phyloP scores from a whole-genome alignment of 2,888 invertebrate species.

The Volucella inanis region DNA sequence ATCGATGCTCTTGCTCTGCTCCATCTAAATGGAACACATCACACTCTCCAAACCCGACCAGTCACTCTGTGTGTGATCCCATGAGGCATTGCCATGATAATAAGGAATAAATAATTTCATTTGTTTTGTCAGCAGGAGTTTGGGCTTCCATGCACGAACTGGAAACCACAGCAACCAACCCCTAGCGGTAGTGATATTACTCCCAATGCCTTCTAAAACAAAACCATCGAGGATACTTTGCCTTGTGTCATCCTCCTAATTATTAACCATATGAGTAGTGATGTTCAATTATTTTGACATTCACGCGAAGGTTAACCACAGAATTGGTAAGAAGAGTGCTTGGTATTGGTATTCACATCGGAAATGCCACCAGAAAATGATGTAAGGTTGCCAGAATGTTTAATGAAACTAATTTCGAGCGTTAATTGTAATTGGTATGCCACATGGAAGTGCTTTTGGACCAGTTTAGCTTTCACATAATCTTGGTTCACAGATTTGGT shows the following conservation, averaged over 20 bases:
- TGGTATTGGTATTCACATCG: not conserved
- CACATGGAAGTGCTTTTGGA: too few species aligned
- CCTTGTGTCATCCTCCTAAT: slow-evolving; percentile 41
- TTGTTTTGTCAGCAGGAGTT: slow-evolving; percentile 33
- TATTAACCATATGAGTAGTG: slow-evolving; percentile 57
- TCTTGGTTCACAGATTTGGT: too few species aligned
- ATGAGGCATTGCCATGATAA: slow-evolving; percentile 21
- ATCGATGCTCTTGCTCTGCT: not conserved
- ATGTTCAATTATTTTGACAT: slow-evolving; percentile 66
- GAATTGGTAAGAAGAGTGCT: not conserved
- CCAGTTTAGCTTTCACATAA: too few species aligned
- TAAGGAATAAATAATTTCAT: slow-evolving; percentile 61
- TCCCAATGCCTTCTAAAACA: not conserved
- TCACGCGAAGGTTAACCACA: slow-evolving; percentile 47
- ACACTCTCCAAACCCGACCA: not conserved
- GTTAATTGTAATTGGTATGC: slow-evolving; percentile 41
- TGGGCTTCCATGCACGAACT: not conserved
- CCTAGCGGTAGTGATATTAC: slow-evolving; percentile 35
- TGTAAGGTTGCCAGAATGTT: not conserved
- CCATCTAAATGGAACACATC: slow-evolving; percentile 2
- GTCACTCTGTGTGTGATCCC: not conserved
- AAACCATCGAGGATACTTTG: slow-evolving; percentile 42
- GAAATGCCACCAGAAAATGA: not conserved
- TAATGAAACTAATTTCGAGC: slow-evolving; percentile 21
- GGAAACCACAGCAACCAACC: slow-evolving; percentile 46